Base-by-base conservation (phyloP, 64 coral and sea anemone species). In the Stylophora pistillata region DNA sequence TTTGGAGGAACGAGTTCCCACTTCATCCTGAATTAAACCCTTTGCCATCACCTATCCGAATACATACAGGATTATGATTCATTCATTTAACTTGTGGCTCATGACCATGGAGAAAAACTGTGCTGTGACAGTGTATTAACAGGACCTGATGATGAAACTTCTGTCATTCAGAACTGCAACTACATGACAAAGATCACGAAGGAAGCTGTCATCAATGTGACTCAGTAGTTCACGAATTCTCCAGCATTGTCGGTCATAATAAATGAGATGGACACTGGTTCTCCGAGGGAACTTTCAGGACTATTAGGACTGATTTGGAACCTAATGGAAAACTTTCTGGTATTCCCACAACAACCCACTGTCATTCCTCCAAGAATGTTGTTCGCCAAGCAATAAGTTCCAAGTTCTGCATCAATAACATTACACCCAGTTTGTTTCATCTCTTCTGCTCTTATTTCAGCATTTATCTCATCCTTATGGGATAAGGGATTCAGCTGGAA, bases 371-470 rank as follows among this genome's bases (percentile, higher is more conserved):
- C 72, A 33, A 55, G 60, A 9, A 60, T 61, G 20, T 2, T 20
- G 59, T 87, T 73, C 29, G 86, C 89, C 56, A 91, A 91, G 56
- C 61, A 59, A 57, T 68, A 81, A 78, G 71, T 91, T 74, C 63
- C 86, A 25, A 81, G 79, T 54, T 64, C 82, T 54, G 89, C 75
- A 29, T 91, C 73, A 77, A 86, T 74, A 55, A 73, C 75, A 53
- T 91, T 91, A 78, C 81, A 91, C 56, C 81, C 89, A 68, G 37
- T 91, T 32, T 81, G 82, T 31, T 27, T 91, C 71, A 83, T 91
- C 74, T 75, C 82, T 52, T 73, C 81, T 32, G 33, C 86, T 47
- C 74, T 81, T 56, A 27, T 91, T 64, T 73, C 72, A 37, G 82
- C 41, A 55, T 86, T 91, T 26, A 77, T 91, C 55, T 81, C 56